These are phyloP conservation scores for Drosophila nigrodunni DNA, from an alignment of 1,140 invertebrate genomes.

Conservation along the genomic window DNA sequence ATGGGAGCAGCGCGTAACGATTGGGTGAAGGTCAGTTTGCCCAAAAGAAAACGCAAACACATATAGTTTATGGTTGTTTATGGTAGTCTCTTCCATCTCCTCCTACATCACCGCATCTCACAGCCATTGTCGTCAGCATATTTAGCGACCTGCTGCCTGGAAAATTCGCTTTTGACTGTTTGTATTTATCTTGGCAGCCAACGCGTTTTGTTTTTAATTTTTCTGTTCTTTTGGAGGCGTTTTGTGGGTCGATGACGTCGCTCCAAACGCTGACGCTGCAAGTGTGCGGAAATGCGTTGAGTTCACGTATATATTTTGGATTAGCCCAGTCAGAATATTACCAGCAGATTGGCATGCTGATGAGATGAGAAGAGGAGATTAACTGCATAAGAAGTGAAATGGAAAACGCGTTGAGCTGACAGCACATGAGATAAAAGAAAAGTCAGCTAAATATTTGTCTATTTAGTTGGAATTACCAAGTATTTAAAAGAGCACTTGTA, in stretches of 20 bases:
- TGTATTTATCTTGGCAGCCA: slow-evolving; percentile 63
- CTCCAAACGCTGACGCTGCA: slow-evolving; percentile 37
- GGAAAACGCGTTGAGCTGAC: slow-evolving; percentile 17
- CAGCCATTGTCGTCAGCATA: slow-evolving; percentile 37
- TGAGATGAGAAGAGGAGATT: slow-evolving; percentile 16
- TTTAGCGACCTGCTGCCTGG: slow-evolving; percentile 42
- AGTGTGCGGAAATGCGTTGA: slow-evolving; percentile 49
- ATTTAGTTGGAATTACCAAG: slow-evolving; percentile 8
- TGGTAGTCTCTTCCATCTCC: background rate
- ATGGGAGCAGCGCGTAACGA: slow-evolving; percentile 38
- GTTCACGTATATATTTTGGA: slow-evolving; percentile 18
- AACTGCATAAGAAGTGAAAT: slow-evolving; percentile 5
- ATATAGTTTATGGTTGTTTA: slow-evolving; percentile 22
- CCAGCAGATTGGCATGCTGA: slow-evolving; percentile 20
- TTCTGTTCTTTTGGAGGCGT: slow-evolving; percentile 45
- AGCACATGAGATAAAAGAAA: slow-evolving; percentile 12
- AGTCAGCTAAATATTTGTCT: background rate
- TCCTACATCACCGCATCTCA: background rate
- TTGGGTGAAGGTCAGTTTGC: slow-evolving; percentile 70
- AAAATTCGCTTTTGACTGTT: slow-evolving; percentile 20
- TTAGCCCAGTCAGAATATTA: slow-evolving; percentile 23
- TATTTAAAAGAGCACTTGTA: slow-evolving; percentile 3
- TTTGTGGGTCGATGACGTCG: slow-evolving; percentile 58
- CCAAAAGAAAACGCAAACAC: slow-evolving; percentile 17
- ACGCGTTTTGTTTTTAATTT: background rate